phyloP scores from a whole-genome alignment of 1,140 invertebrate species.

The Galleria mellonella region DNA sequence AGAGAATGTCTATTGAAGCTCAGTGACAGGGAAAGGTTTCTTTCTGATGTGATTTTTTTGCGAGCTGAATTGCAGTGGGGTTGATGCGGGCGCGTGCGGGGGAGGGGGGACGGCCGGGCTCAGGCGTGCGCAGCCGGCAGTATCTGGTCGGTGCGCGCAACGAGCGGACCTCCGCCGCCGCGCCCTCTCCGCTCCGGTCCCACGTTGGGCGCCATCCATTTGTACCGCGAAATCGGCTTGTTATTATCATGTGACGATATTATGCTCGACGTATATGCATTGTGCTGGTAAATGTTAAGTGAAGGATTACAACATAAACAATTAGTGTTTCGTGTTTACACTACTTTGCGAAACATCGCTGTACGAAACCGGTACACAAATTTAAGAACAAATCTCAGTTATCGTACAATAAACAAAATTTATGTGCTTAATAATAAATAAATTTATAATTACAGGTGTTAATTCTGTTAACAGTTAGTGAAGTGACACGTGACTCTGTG shows the following conservation, averaged over 20 bases:
- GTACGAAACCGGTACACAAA: too few relatives aligned
- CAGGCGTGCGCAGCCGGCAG: slow-evolving; percentile 66
- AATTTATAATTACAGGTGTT: slow-evolving; percentile 2
- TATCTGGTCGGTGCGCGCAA: slow-evolving; percentile 29
- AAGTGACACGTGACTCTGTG: slow-evolving; percentile 18
- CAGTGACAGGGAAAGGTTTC: slow-evolving; percentile 59
- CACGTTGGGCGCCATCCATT: slow-evolving; percentile 47
- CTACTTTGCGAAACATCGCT: too few relatives aligned
- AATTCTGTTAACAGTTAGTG: slow-evolving; percentile 12
- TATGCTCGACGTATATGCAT: slow-evolving; percentile 4
- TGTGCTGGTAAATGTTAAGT: slow-evolving; percentile 2
- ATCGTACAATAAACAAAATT: not conserved
- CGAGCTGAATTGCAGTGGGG: slow-evolving; percentile 54
- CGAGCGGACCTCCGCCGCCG: slow-evolving; percentile 15
- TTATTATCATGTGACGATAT: slow-evolving; percentile 6
- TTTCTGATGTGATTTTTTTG: slow-evolving; percentile 61
- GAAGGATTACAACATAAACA: slow-evolving; percentile 1
- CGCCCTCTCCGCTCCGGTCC: slow-evolving; percentile 9
- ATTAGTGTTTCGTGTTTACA: too few relatives aligned
- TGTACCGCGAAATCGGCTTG: slow-evolving; percentile 13
- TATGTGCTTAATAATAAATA: slow-evolving; percentile 6
- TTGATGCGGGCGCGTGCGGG: slow-evolving; percentile 11
- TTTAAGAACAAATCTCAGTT: not conserved
- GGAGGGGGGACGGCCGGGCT: slow-evolving; percentile 48
- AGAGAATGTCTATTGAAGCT: slow-evolving; percentile 40